Base-by-base conservation (phyloP, 2,797 vertebrate species). In the Muscicapa striata region DNA sequence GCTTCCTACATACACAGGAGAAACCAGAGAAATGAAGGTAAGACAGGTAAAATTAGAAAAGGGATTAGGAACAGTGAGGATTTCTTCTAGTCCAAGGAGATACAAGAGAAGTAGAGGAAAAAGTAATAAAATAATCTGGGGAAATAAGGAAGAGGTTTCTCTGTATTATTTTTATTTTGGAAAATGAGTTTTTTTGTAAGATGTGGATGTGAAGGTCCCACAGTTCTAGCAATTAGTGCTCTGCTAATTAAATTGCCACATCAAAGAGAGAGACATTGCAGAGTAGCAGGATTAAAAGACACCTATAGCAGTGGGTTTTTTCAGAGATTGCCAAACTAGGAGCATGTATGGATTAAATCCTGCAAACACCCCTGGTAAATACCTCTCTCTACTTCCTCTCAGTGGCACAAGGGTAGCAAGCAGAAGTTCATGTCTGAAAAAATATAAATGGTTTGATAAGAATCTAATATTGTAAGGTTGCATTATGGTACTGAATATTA, bases 221-320 rank as follows among this genome's bases (percentile, higher is more conserved):
- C 32, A 67, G 63, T 61, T 94, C 26, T 52, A 79, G 68, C 58
- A 92, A 94, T 96, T 84, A 95, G 16, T 43, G 19, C 26, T 89
- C 55, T 84, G 74, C 69, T 96, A 93, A 91, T 87, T 94, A 91
- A 95, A 93, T 64, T 86, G 52, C 54, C 26, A 46, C 38, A 79
- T 89, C 82, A 96, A 49, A n/a, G 58, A 93, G 81, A n/a, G 6
- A 79, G 52, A 74, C 52, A 75, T 48, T 67, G 8, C 34, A 58
- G 18, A 66, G 19, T 61, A 70, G 74, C n/a, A n/a, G 30, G 38
- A 90, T 86, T 89, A 70, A 90, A 68, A 93, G 46, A 73, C 45
- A 74, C 34, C 86, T 86, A 69, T 1, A 38, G 13, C 40, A 89
- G 27, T 10, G 52, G 54, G 34, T 62, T 49, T 72, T 76, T 93